phyloP scores from a whole-genome alignment of 1,140 invertebrate species.

The Drosophila paulistorum region DNA sequence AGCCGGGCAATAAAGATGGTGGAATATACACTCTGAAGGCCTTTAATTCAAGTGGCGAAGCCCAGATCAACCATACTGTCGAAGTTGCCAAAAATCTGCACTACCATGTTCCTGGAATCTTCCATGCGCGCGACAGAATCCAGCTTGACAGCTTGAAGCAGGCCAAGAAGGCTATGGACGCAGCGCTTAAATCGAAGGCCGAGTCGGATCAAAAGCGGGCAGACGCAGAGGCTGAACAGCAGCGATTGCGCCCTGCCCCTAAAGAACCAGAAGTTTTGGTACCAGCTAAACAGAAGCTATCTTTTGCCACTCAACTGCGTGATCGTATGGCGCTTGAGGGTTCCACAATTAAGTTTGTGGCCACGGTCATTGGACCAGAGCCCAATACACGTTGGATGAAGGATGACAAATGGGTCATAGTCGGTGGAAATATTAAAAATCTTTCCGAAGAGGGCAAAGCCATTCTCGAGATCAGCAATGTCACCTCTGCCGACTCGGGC shows the following conservation, averaged over 20 bases:
- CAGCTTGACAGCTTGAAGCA: slow-evolving; percentile 72
- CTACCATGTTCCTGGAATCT: slow-evolving; percentile 77
- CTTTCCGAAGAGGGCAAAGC: slow-evolving; percentile 77
- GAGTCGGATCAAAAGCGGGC: slow-evolving; percentile 76
- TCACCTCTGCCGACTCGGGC: slow-evolving; percentile 68
- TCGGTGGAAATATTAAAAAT: slow-evolving; percentile 70
- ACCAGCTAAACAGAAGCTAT: slow-evolving; percentile 74
- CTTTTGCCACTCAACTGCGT: slow-evolving; percentile 91
- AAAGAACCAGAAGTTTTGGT: slow-evolving; percentile 56
- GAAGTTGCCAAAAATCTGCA: slow-evolving; percentile 77
- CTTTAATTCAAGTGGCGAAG: slow-evolving; percentile 87
- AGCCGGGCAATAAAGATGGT: slow-evolving; percentile 84
- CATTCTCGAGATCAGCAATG: slow-evolving; percentile 66
- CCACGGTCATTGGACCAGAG: slow-evolving; percentile 91
- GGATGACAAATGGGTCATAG: slow-evolving; percentile 85
- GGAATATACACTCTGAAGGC: slow-evolving; percentile 87
- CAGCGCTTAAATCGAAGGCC: slow-evolving; percentile 66
- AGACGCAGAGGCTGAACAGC: slow-evolving; percentile 66
- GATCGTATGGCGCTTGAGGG: slow-evolving; percentile 90
- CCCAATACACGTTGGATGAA: slow-evolving; percentile 93
- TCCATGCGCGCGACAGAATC: slow-evolving; percentile 71
- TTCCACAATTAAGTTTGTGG: slow-evolving; percentile 91
- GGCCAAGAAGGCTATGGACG: slow-evolving; percentile 69
- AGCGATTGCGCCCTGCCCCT: slow-evolving; percentile 54
- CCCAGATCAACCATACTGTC: slow-evolving; percentile 73